Evolutionary conservation across 2,797 vertebrate genomes (phyloP).

Genomic region (Oryzias sinensis): DNA sequence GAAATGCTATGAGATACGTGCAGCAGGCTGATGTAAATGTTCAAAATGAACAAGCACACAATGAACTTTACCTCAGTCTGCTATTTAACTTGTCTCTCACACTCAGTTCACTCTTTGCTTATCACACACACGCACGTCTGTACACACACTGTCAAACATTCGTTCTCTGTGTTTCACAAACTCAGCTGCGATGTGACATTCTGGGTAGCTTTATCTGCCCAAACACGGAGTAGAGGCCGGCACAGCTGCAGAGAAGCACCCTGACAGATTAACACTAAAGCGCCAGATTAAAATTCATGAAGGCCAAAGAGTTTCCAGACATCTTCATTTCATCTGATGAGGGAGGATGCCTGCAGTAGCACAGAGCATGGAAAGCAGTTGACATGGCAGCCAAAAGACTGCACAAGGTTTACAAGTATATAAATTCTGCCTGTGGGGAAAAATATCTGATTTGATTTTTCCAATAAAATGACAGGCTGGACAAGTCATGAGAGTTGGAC

Average conservation of each 20-base stretch:
- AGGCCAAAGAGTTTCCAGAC: slow-evolving; percentile 35
- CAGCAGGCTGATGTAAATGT: slow-evolving; percentile 18
- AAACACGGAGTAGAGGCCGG: neutral
- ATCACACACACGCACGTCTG: slow-evolving; percentile 4
- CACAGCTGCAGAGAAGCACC: slow-evolving; percentile 1
- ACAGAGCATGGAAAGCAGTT: slow-evolving; percentile 8
- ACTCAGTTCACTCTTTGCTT: slow-evolving; percentile 20
- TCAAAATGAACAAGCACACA: slow-evolving; percentile 6
- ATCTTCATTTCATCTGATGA: slow-evolving; percentile 37
- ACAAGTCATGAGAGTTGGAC: too few species aligned
- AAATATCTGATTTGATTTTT: too few species aligned
- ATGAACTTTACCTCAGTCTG: neutral
- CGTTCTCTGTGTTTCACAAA: slow-evolving; percentile 22
- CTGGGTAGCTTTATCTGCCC: too few species aligned
- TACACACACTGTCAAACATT: slow-evolving; percentile 14
- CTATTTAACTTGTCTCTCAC: slow-evolving; percentile 3
- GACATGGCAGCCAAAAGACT: neutral
- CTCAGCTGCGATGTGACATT: slow-evolving; percentile 9
- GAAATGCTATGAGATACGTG: slow-evolving; percentile 19
- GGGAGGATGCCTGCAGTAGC: slow-evolving; percentile 20
- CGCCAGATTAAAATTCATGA: slow-evolving; percentile 39
- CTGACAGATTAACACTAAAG: slow-evolving; percentile 41
- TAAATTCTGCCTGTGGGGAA: too few species aligned
- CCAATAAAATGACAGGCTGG: too few species aligned
- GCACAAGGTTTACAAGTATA: neutral